Evolutionary conservation across 2,888 invertebrate species (phyloP), one percentile per base, ranked within the genome.

Genomic region (Diadegma fenestrale): DNA sequence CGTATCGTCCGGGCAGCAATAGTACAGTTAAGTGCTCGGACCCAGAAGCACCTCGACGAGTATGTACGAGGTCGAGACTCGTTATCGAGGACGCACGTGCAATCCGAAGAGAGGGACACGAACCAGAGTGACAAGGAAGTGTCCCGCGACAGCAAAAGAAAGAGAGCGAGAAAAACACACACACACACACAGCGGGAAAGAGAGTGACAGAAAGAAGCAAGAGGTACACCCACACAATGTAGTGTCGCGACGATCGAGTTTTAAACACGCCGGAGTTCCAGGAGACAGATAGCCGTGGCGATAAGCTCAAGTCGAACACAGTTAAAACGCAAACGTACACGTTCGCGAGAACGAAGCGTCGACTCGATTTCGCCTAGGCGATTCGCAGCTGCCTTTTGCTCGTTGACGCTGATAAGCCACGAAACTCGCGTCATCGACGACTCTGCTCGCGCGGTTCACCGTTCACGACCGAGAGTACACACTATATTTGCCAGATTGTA

Each of bases 321-420:
- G 68, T 26, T 43, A 63, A 72, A 81, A 78, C 43, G 69, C 68
- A 54, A 64, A 77, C 61, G 77, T 68, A 64, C 63, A 48, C 76
- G 78, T 80, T 64, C 68, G 72, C 48, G 75, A 30, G 66, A 43
- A 54, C 41, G 41, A 66, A 72, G 72, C 76, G 75, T 86, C 76
- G 85, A 72, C 87, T 87, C 78, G 77, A 81, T 87, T 76, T 86
- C 86, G 79, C 77, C 82, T 84, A 80, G 72, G 78, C 77, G 83
- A 88, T 86, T 86, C 81, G 78, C 75, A 73, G 84, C 81, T 82
- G 87, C 73, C 82, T 33, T 2, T 5, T 37, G 37, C 37, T 86
- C 86, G 82, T 84, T 78, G 72, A 66, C 72, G 85, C 82, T 88
- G 91, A 92, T 91, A 92, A 91, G 89, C 88, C 91, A 90, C 90